Evolutionary conservation across 1,140 invertebrate species (phyloP).

Genomic region (Steinernema khuongi): DNA sequence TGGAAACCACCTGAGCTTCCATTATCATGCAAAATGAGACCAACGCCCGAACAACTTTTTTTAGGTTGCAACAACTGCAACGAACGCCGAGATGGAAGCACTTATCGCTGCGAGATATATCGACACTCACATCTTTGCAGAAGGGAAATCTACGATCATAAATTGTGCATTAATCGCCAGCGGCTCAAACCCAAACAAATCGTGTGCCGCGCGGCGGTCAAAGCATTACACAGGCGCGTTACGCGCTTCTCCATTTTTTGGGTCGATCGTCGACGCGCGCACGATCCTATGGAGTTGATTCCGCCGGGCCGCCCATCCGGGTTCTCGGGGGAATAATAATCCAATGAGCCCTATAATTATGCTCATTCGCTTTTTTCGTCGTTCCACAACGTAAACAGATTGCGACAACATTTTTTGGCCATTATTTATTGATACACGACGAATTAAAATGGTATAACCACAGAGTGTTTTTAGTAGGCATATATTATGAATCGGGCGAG

Average conservation of each 20-base stretch:
- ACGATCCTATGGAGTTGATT: too few relatives aligned
- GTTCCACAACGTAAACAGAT: neutral
- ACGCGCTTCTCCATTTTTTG: neutral
- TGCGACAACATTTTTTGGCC: neutral
- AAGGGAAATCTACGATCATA: neutral
- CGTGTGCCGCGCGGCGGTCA: constrained; percentile 1
- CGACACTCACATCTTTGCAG: too few relatives aligned
- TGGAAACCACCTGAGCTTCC: too few relatives aligned
- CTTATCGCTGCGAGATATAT: too few relatives aligned
- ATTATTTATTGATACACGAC: neutral
- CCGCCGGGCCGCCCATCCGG: too few relatives aligned
- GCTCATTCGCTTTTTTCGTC: neutral
- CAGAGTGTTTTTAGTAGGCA: neutral
- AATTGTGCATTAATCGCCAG: neutral
- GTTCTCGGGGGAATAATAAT: constrained; percentile 8
- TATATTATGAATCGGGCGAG: neutral
- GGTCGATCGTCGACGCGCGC: too few relatives aligned
- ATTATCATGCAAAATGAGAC: too few relatives aligned
- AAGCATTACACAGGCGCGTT: neutral
- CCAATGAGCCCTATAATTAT: neutral
- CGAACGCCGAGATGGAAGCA: too few relatives aligned
- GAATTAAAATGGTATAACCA: neutral
- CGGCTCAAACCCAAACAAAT: neutral
- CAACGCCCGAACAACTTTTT: too few relatives aligned
- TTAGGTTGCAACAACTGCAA: too few relatives aligned